These are phyloP conservation scores for Corythoichthys haematopterus DNA, from an alignment of 2,113 vertebrate species.

Conservation along the genomic window DNA sequence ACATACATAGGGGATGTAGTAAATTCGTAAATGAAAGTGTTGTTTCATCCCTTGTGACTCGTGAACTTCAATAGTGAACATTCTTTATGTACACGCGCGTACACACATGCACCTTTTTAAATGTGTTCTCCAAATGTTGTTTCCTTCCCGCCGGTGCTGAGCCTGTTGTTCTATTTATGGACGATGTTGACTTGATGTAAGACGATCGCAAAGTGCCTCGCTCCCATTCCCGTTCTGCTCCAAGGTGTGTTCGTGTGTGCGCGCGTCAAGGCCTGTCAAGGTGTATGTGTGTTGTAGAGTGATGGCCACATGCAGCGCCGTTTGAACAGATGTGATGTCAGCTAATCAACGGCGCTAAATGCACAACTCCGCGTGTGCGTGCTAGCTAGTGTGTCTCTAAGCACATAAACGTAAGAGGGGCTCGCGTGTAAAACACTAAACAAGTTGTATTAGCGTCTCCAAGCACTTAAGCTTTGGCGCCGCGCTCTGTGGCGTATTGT, in stretches of 20 bases:
- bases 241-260: background rate
- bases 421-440: background rate
- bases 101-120: background rate
- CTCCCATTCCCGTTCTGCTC: slow-evolving; percentile 1
- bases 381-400: background rate
- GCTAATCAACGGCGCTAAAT: background rate
- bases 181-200: slow-evolving; percentile 4
- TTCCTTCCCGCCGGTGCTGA: slow-evolving; percentile 4
- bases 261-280: background rate
- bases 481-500: background rate
- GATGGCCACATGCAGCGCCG: background rate
- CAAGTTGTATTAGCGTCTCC: background rate
- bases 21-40: background rate
- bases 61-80: background rate
- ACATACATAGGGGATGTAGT: background rate
- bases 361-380: background rate
- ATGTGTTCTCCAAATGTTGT: slow-evolving; percentile 7
- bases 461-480: background rate
- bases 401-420: background rate
- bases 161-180: slow-evolving; percentile 11
- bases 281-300: background rate
- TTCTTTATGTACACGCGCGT: background rate
- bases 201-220: slow-evolving; percentile 48
- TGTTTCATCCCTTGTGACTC: background rate
- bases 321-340: background rate